Evolutionary conservation across 2,113 vertebrate species (phyloP).

Genomic region (Antechinus flavipes): DNA sequence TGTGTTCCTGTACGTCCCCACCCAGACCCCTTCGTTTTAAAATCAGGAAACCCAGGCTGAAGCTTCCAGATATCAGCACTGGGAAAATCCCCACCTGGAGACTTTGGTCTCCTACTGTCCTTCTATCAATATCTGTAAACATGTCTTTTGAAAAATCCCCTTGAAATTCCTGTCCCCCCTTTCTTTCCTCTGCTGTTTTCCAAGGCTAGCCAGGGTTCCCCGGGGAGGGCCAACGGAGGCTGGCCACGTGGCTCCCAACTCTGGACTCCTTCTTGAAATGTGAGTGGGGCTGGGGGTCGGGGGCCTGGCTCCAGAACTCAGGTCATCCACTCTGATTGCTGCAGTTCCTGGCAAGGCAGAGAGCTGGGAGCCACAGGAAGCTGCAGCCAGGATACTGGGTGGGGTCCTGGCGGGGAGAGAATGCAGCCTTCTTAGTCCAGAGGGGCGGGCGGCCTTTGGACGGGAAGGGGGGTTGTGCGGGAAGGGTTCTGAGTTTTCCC

Average conservation of each 20-base stretch:
- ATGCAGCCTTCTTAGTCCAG: neutral
- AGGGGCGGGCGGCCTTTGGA: neutral
- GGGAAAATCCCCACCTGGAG: neutral
- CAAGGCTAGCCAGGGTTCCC: neutral
- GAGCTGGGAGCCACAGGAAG: neutral
- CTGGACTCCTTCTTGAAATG: neutral
- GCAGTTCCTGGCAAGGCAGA: neutral
- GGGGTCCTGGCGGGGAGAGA: neutral
- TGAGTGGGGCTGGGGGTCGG: neutral
- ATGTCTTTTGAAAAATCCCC: neutral
- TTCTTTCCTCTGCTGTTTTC: neutral
- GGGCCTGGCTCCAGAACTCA: constrained; percentile 5
- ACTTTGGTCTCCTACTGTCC: neutral
- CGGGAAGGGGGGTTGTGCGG: neutral
- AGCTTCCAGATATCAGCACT: neutral
- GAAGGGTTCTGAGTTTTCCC: neutral
- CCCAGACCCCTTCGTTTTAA: constrained; percentile 33
- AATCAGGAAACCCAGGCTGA: neutral
- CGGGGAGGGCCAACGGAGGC: neutral
- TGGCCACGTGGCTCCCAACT: neutral
- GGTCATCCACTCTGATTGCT: neutral
- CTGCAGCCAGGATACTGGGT: neutral
- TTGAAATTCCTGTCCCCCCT: neutral
- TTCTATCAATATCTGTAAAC: neutral
- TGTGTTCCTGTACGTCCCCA: neutral